Evolutionary conservation across 2,113 vertebrate species (phyloP), one percentile per base, ranked within the genome.

Genomic region (Sminthopsis crassicaudata): DNA sequence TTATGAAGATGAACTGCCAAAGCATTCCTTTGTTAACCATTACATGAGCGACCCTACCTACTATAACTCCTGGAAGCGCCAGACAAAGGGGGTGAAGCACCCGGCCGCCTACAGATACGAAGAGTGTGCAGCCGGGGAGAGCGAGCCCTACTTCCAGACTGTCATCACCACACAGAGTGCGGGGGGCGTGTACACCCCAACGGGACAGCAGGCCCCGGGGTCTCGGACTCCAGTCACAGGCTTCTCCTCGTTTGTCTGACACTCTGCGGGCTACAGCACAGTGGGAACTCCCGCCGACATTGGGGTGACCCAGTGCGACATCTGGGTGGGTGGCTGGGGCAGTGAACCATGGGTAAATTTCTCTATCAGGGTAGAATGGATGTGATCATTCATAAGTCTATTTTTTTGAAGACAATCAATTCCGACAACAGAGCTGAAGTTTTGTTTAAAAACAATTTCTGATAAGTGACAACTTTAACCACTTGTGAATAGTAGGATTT

Each of bases 1-100:
- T 97, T 99, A 99, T 0, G 99, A 99, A 98, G 99, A 99, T 6
- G 99, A 99, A 93, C 97, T 99, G 92, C 99, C 99, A 36, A 99
- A 99, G 94, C 99, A 99, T 98, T 99, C 99, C n/a, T 99, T 99
- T 0, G 99, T 99, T 97, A 99, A 99, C 99, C 99, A 99, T 90
- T 99, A 99, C 98, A 99, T 99, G 99, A 99, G 99, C 6, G 99
- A 99, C 98, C 99, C 99, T 93, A 99, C 99, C 19, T 99, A 99
- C 98, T 99, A 99, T 98, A 99, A 99, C 98, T 99, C 99, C 0
- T 99, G 99, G 99, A 99, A 99, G 97, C 98, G 99, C 93, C 99
- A 99, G 98, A 99, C 99, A 96, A 99, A 99, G 89, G 99, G 99
- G 90, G 97, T 99, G 54, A 99, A 99, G 96, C 95, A 97, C 95